Conservation (phyloP, 2,888 invertebrate genomes). For the Resseliella maxima region DNA sequence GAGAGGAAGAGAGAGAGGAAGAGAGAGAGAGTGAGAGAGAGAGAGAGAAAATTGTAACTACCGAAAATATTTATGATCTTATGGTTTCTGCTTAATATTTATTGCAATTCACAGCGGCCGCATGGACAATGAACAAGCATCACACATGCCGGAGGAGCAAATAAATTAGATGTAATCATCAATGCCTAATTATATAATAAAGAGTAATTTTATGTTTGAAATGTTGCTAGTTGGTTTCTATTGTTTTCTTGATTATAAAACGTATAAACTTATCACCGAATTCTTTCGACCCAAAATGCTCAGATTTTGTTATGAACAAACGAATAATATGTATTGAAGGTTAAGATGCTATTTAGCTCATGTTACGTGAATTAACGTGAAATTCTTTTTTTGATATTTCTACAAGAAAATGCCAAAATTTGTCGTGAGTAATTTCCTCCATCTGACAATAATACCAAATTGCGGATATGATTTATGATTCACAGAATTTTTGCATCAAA, state of each 20-base stretch:
- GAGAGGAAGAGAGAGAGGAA: neutral
- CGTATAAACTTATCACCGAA: neutral
- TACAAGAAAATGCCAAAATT: neutral
- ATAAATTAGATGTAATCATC: conserved; percentile 55
- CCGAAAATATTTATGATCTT: conserved; percentile 54
- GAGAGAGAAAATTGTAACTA: conserved; percentile 2
- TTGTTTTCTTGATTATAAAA: neutral
- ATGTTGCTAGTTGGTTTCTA: conserved; percentile 46
- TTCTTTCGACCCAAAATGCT: neutral
- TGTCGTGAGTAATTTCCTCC: neutral
- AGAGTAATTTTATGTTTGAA: conserved; percentile 54
- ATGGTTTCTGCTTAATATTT: conserved; percentile 54
- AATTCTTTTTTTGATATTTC: neutral
- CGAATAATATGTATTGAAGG: too few species aligned
- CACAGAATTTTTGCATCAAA: neutral
- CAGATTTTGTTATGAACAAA: neutral
- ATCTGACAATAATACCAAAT: neutral
- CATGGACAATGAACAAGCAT: neutral
- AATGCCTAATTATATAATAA: conserved; percentile 54
- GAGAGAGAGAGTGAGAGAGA: neutral
- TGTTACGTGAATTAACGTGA: neutral
- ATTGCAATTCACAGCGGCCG: conserved; percentile 51
- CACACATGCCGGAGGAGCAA: neutral
- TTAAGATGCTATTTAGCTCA: neutral
- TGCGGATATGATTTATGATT: conserved; percentile 1